Evolutionary conservation across 1,140 invertebrate species (phyloP), one percentile per base, ranked within the genome.

Genomic region (Temnothorax longispinosus): DNA sequence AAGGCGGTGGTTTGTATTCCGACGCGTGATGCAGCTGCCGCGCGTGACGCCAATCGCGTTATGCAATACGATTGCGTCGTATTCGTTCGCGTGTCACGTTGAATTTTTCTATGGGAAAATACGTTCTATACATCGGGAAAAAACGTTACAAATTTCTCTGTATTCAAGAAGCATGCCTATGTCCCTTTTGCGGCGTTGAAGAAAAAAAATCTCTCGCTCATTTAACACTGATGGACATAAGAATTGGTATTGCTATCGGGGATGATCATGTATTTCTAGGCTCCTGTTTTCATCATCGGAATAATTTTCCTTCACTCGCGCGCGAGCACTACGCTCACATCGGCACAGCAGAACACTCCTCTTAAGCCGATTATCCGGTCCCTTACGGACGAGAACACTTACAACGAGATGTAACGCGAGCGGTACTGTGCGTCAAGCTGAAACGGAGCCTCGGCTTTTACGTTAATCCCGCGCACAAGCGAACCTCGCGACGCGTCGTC

Each of bases 401-500:
- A 58, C 21, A 13, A 71, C n/a, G 62, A 44, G 64, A 81, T n/a
- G 52, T 41, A 71, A 35, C 58, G 21, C 75, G 56, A 38, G 13
- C 27, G 69, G 27, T 21, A 52, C 15, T 62, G 8, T 41, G 41
- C n/a, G 11, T 27, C 52, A 27, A 11, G 47, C 60, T 60, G 56
- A 52, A 78, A 52, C 44, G 60, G n/a, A 44, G 38, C 13, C 13
- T 54, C 77, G 77, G 65, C 32, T 88, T 21, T 91, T 86, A 88
- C 78, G 86, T 65, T 32, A 60, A 58, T 76, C 38, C 35, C 21
- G 72, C 56, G 60, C 38, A 60, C 21, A 21, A 56, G 35, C 71
- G 44, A 65, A 85, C 67, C 50, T 67, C 85, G 44, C 76, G 87
- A 91, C 88, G 89, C 91, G 90, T 90, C 86, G 82, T 80, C 85